Conservation (phyloP, 2,797 vertebrate genomes). For the Oreonectes daqikongensis region DNA sequence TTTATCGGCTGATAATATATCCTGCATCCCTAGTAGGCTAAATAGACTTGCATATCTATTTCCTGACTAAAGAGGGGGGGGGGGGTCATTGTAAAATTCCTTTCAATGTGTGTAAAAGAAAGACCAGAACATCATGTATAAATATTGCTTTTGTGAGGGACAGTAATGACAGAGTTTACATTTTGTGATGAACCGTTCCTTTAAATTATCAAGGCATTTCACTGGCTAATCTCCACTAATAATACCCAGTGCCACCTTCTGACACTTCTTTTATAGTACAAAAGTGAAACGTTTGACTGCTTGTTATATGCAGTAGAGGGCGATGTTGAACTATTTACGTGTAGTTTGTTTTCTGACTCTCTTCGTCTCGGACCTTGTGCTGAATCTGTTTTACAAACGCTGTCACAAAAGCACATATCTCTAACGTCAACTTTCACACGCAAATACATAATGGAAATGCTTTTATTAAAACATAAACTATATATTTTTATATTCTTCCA, state of each 20-base stretch:
- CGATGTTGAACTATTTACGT: constrained; percentile 18
- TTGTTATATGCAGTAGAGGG: constrained; percentile 38
- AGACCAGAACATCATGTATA: neutral
- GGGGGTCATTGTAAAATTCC: neutral
- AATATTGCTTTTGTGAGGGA: neutral
- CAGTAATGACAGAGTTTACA: too few species aligned
- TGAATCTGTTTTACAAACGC: neutral
- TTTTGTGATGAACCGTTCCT: too few species aligned
- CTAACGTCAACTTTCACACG: neutral
- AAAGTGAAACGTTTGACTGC: neutral
- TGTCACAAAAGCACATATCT: neutral
- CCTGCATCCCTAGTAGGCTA: too few species aligned
- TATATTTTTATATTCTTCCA: neutral
- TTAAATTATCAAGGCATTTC: neutral
- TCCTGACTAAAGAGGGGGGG: too few species aligned
- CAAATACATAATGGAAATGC: neutral
- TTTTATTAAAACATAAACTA: too few species aligned
- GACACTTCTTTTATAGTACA: neutral
- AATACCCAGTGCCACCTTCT: neutral
- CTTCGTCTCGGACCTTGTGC: neutral
- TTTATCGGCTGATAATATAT: too few species aligned
- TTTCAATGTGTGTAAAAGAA: neutral
- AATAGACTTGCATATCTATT: too few species aligned
- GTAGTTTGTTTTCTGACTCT: neutral
- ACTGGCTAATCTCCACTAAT: too few species aligned